Conservation (phyloP, 2,797 vertebrate genomes). For the Phoeniculus purpureus region DNA sequence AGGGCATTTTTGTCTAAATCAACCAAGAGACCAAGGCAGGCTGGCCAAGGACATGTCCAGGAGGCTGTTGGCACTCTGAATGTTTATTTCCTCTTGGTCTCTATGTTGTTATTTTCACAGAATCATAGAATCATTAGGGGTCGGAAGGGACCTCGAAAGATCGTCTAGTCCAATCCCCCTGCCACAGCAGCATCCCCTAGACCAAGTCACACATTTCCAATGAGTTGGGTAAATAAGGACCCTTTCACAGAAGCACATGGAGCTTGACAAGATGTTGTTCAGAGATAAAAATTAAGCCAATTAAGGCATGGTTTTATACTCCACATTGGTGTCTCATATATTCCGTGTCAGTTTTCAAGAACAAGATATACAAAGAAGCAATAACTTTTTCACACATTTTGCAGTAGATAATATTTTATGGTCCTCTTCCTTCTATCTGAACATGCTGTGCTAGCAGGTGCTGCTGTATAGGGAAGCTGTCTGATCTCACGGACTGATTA, state of each 20-base stretch:
- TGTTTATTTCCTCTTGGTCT: neutral
- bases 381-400: slow-evolving; percentile 48
- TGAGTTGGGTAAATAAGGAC: neutral
- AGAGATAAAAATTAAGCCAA: slow-evolving; percentile 57
- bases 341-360: slow-evolving; percentile 27
- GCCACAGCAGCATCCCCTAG: too few relatives aligned
- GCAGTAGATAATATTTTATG: slow-evolving; percentile 13
- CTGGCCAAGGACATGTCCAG: neutral
- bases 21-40: neutral
- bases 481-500: neutral
- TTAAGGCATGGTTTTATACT: neutral
- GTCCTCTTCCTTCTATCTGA: slow-evolving; percentile 5
- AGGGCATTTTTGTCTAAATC: neutral
- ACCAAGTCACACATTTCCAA: too few relatives aligned
- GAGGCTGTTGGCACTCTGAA: neutral
- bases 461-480: neutral
- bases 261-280: neutral
- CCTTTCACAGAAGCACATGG: neutral
- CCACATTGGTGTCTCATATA: neutral
- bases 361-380: slow-evolving; percentile 37
- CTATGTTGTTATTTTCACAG: neutral
- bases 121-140: too few relatives aligned
- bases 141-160: too few relatives aligned
- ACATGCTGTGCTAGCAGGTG: neutral
- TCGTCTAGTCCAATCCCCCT: too few relatives aligned